These are phyloP conservation scores for Catharus minimus DNA, from an alignment of 2,113 vertebrate genomes.

Conservation along the genomic window DNA sequence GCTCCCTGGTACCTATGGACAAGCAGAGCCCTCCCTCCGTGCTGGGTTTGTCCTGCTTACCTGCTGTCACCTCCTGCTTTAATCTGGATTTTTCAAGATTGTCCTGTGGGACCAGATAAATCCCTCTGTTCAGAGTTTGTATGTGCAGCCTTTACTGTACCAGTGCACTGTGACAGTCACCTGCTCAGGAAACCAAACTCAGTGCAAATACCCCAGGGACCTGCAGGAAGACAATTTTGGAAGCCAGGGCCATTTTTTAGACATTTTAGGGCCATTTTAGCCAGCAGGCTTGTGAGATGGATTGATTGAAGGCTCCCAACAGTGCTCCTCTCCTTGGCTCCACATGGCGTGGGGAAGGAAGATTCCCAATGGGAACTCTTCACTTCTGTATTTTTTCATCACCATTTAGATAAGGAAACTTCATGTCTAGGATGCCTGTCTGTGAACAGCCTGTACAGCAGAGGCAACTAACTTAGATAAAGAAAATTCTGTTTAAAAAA, in stretches of 20 bases:
- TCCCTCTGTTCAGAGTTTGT: not conserved
- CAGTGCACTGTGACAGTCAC: rapidly evolving
- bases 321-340: not conserved
- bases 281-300: not conserved
- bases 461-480: not conserved
- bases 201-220: not conserved
- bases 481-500: not conserved
- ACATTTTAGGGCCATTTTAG: not conserved
- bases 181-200: not conserved
- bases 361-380: not conserved
- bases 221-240: not conserved
- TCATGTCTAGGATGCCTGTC: not conserved
- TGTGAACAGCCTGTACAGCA: not conserved
- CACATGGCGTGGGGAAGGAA: not conserved
- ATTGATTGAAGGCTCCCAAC: not conserved
- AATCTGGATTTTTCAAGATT: not conserved
- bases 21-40: not conserved
- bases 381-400: not conserved
- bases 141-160: not conserved
- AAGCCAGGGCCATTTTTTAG: not conserved
- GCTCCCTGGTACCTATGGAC: not conserved
- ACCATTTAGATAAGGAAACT: not conserved
- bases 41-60: not conserved
- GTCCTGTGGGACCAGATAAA: not conserved
- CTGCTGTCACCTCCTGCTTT: not conserved